A percentile compares a stretch with the other conserved stretches of the same genome.
Evolutionary conservation across 2,797 vertebrate species (phyloP).

Genomic region (Dicrostonyx torquatus): DNA sequence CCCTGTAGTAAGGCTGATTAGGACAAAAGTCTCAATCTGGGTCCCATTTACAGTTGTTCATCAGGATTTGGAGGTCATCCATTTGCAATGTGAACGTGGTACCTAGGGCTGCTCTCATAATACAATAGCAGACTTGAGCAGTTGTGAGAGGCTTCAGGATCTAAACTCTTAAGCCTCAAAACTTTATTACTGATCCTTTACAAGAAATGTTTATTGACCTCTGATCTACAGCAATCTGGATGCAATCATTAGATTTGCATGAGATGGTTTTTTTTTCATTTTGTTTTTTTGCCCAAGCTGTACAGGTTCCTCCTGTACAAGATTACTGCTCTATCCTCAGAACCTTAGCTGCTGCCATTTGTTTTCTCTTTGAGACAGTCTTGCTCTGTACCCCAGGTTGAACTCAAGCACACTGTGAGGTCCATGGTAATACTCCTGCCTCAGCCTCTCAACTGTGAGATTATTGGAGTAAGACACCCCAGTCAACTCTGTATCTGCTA

Average conservation of each 20-base stretch:
- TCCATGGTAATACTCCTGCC: not conserved
- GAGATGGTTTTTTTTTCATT: not conserved
- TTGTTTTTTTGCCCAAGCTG: not conserved
- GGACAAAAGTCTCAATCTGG: not conserved
- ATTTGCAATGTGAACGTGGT: not conserved
- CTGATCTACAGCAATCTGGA: not conserved
- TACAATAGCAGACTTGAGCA: not conserved
- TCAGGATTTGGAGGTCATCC: not conserved
- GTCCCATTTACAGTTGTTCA: not conserved
- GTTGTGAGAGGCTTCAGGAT: not conserved
- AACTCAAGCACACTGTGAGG: not conserved
- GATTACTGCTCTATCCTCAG: not conserved
- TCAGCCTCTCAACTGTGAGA: not conserved
- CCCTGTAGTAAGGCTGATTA: not conserved
- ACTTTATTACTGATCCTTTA: not conserved
- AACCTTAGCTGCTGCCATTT: not conserved
- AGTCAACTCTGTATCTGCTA: not conserved
- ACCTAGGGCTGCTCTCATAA: not conserved
- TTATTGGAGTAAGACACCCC: not conserved
- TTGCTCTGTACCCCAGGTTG: not conserved
- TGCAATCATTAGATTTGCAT: not conserved
- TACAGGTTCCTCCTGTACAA: not conserved
- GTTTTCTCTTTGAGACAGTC: not conserved
- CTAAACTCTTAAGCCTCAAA: not conserved
- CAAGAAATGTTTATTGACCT: not conserved